These are phyloP conservation scores for Anodontia alba DNA, from an alignment of 2,888 invertebrate species.

Conservation along the genomic window DNA sequence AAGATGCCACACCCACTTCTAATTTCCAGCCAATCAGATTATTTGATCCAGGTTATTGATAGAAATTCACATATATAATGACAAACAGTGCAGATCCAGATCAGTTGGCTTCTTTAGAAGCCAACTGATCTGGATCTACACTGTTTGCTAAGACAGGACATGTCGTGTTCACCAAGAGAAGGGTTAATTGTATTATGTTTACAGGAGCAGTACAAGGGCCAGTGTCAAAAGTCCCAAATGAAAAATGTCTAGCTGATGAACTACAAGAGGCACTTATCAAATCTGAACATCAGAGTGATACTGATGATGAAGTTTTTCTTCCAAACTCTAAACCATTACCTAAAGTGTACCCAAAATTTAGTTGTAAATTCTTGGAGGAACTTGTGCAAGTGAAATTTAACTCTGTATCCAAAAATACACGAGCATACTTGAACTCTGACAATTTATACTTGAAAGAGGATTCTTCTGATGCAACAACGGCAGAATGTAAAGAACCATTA, in stretches of 20 bases:
- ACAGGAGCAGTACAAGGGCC: constrained; percentile 34
- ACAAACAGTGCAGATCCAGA: no score
- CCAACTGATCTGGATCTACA: no score
- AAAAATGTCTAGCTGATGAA: constrained; percentile 76
- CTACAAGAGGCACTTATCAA: constrained; percentile 71
- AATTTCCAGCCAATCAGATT: no score
- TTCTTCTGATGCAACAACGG: constrained; percentile 48
- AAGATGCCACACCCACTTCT: no score
- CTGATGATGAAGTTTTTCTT: constrained; percentile 69
- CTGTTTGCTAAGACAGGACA: no score
- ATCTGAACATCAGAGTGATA: constrained; percentile 43
- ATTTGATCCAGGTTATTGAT: no score
- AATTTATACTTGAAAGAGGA: constrained; percentile 90
- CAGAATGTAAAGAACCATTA: background rate
- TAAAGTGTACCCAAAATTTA: constrained; percentile 68
- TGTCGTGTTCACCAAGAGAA: no score
- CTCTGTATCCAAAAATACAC: constrained; percentile 70
- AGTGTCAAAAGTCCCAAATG: constrained; percentile 50
- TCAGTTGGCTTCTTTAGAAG: no score
- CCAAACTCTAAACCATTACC: constrained; percentile 42
- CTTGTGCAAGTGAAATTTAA: constrained; percentile 65
- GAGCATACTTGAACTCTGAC: constrained; percentile 68
- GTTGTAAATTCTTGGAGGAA: constrained; percentile 64
- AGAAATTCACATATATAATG: no score
- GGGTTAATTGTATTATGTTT: constrained; percentile 26